Percentiles rank a stretch among this genome's conserved stretches.
Conservation (phyloP, 2,888 invertebrate species). For the Caenorhabditis uteleia region DNA sequence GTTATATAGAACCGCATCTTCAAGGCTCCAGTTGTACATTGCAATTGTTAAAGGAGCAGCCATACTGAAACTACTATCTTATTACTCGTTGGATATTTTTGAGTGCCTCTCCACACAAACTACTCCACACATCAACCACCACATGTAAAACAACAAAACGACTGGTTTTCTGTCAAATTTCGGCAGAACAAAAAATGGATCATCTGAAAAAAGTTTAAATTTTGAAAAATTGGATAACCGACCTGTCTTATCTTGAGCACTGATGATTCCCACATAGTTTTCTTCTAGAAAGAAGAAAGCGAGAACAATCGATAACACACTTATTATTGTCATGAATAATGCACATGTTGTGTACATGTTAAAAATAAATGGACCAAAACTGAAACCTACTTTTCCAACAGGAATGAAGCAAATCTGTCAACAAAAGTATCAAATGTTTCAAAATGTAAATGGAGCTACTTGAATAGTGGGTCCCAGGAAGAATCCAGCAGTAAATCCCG, state of each 20-base stretch:
- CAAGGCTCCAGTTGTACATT: constrained; percentile 38
- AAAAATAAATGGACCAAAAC: constrained; percentile 27
- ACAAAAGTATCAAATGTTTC: background rate
- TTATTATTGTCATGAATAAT: constrained; percentile 36
- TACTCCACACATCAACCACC: constrained; percentile 44
- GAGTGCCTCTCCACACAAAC: constrained; percentile 27
- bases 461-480: constrained; percentile 50
- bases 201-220: constrained; percentile 11
- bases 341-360: constrained; percentile 53
- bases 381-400: constrained; percentile 29
- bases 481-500: constrained; percentile 47
- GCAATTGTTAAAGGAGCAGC: constrained; percentile 42
- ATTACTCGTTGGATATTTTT: background rate
- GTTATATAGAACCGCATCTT: constrained; percentile 46
- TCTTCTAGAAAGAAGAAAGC: constrained; percentile 33
- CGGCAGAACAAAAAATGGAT: constrained; percentile 46
- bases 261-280: constrained; percentile 46
- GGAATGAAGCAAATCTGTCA: constrained; percentile 44
- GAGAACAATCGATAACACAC: constrained; percentile 25
- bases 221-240: too few relatives aligned
- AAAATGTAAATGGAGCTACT: too few relatives aligned
- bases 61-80: constrained; percentile 13
- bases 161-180: constrained; percentile 43
- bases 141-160: constrained; percentile 35
- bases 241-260: constrained; percentile 32